Conservation (phyloP, 2,888 invertebrate genomes). For the Acanthosepion pharaonis region DNA sequence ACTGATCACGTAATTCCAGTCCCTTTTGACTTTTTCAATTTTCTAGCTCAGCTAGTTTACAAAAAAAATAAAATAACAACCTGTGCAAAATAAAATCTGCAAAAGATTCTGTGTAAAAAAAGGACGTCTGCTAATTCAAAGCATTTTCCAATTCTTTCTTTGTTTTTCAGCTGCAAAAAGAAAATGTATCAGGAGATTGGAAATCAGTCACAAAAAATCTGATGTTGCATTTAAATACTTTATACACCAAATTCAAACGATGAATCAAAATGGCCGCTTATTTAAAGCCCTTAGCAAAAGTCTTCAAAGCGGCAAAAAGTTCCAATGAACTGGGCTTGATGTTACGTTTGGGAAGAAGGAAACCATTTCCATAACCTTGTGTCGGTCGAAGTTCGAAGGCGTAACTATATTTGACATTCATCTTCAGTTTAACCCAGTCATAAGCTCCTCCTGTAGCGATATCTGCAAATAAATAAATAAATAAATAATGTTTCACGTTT, state of each 20-base stretch:
- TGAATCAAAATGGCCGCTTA: neutral
- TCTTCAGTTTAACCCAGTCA: slow-evolving; percentile 55
- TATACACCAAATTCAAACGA: neutral
- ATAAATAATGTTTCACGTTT: too few relatives aligned
- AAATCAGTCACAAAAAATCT: too few relatives aligned
- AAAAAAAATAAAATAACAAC: too few relatives aligned
- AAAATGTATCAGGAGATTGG: too few relatives aligned
- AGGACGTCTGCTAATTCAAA: too few relatives aligned
- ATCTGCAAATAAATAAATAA: slow-evolving; percentile 49
- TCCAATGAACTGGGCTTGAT: neutral
- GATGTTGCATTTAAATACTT: neutral
- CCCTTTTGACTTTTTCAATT: too few relatives aligned
- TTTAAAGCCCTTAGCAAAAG: slow-evolving; percentile 45
- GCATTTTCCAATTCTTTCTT: too few relatives aligned
- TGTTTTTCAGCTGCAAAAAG: too few relatives aligned
- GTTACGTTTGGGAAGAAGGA: neutral
- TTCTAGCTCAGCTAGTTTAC: too few relatives aligned
- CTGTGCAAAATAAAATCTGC: too few relatives aligned
- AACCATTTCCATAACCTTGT: neutral
- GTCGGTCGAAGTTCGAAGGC: slow-evolving; percentile 55
- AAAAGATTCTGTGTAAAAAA: too few relatives aligned
- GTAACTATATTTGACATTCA: slow-evolving; percentile 53
- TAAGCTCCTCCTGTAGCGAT: slow-evolving; percentile 55
- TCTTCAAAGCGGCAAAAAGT: neutral
- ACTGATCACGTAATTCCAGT: too few relatives aligned